Percentiles rank a stretch among this genome's conserved stretches.
phyloP scores from a whole-genome alignment of 2,797 vertebrate species.

The Pangasius mekongensis region DNA sequence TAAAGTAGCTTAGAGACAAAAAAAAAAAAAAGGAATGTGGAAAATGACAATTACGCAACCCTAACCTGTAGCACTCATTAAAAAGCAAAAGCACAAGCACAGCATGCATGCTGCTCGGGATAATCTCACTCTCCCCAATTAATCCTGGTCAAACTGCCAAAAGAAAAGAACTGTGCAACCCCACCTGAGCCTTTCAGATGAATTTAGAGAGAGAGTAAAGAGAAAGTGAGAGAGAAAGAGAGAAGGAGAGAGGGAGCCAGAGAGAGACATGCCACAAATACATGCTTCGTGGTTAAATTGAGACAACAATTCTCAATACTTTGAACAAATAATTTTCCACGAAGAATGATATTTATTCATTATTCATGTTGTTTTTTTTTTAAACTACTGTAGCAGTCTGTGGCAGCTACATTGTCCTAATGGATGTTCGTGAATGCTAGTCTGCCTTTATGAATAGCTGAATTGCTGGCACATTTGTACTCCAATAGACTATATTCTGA shows the following conservation, averaged over 20 bases:
- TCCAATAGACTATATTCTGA: background rate
- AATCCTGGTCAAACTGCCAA: slow-evolving; percentile 8
- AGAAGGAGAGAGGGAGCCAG: background rate
- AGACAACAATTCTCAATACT: background rate
- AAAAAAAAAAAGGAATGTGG: background rate
- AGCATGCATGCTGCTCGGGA: background rate
- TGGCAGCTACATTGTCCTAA: background rate
- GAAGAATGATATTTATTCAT: background rate
- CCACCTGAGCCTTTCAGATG: background rate
- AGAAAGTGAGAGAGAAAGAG: background rate
- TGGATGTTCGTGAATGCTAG: background rate
- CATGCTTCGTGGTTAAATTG: no score
- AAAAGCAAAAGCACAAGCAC: background rate
- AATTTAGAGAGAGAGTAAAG: background rate
- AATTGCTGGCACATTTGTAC: background rate
- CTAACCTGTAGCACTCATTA: background rate
- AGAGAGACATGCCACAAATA: background rate
- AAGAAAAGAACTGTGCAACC: background rate
- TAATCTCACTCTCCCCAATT: slow-evolving; percentile 14
- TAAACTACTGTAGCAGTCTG: background rate
- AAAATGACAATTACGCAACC: background rate
- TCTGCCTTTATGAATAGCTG: background rate
- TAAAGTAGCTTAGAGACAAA: background rate
- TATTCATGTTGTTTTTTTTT: background rate
- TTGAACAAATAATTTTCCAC: no score